Evolutionary conservation across 2,113 vertebrate genomes (phyloP).

Genomic region (Ahaetulla prasina): DNA sequence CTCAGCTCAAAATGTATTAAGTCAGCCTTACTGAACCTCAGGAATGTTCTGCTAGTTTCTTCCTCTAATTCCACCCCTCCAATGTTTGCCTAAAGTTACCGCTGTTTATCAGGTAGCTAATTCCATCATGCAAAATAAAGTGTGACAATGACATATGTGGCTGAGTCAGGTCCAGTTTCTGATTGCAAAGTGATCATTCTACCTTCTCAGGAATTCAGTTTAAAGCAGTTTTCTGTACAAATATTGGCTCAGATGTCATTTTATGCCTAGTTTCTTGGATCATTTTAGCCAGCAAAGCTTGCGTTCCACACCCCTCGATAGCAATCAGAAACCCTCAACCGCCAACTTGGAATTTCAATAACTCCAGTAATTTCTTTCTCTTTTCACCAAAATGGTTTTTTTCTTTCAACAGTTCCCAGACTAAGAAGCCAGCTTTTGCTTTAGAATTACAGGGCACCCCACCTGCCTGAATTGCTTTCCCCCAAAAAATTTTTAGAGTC

Average conservation of each 20-base stretch:
- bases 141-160: background rate
- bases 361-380: background rate
- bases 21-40: background rate
- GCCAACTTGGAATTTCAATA: background rate
- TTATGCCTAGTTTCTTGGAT: background rate
- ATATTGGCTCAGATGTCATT: background rate
- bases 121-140: background rate
- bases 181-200: background rate
- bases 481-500: background rate
- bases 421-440: background rate
- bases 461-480: background rate
- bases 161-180: background rate
- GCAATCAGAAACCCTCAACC: background rate
- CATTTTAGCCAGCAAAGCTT: background rate
- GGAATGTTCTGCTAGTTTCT: background rate
- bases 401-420: background rate
- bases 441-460: background rate
- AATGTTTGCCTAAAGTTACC: background rate
- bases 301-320: background rate
- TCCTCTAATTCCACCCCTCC: background rate
- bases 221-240: background rate
- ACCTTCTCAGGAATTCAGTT: background rate
- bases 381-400: background rate
- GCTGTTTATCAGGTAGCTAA: background rate
- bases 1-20: background rate